Percentiles rank a stretch among this genome's conserved stretches.
Evolutionary conservation across 2,797 vertebrate genomes (phyloP).

Genomic region (Diplodus puntazzo): DNA sequence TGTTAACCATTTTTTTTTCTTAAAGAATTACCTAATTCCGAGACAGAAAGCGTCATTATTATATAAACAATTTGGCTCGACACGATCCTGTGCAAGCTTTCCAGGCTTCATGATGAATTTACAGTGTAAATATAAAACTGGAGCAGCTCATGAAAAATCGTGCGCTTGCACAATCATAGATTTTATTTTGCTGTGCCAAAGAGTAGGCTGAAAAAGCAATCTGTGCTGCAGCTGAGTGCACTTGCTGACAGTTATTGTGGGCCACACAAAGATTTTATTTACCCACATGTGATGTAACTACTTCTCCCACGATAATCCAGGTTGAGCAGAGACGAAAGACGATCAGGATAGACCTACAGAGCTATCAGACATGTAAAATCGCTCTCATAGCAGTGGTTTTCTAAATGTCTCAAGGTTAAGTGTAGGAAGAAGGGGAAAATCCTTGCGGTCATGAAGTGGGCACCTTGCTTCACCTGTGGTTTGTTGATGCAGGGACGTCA

Average conservation of each 20-base stretch:
- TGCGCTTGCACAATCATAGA: slow-evolving; percentile 35
- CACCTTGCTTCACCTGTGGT: slow-evolving; percentile 37
- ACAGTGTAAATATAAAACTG: slow-evolving; percentile 39
- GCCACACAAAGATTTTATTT: slow-evolving; percentile 37
- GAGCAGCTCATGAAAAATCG: slow-evolving; percentile 31
- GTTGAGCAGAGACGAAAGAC: slow-evolving; percentile 13
- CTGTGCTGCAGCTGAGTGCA: slow-evolving; percentile 25
- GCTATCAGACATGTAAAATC: background rate
- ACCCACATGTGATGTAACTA: slow-evolving; percentile 34
- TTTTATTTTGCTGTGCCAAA: slow-evolving; percentile 41
- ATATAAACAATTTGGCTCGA: slow-evolving; percentile 18
- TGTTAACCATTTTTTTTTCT: slow-evolving; percentile 32
- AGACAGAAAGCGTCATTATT: slow-evolving; percentile 17
- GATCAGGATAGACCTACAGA: background rate
- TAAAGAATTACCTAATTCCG: slow-evolving; percentile 22
- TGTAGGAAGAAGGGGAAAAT: background rate
- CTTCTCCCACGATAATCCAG: slow-evolving; percentile 15
- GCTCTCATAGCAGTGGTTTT: slow-evolving; percentile 1
- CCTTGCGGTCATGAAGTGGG: background rate
- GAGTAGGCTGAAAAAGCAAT: slow-evolving; percentile 43
- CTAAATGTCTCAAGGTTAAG: slow-evolving; percentile 13
- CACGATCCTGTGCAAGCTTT: slow-evolving; percentile 19
- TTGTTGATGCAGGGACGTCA: slow-evolving; percentile 37
- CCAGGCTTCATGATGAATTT: slow-evolving; percentile 25
- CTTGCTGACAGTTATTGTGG: slow-evolving; percentile 29